A percentile compares a stretch with the other conserved stretches of the same genome.
phyloP scores from a whole-genome alignment of 2,888 invertebrate species.

The Brachylomia viminalis region DNA sequence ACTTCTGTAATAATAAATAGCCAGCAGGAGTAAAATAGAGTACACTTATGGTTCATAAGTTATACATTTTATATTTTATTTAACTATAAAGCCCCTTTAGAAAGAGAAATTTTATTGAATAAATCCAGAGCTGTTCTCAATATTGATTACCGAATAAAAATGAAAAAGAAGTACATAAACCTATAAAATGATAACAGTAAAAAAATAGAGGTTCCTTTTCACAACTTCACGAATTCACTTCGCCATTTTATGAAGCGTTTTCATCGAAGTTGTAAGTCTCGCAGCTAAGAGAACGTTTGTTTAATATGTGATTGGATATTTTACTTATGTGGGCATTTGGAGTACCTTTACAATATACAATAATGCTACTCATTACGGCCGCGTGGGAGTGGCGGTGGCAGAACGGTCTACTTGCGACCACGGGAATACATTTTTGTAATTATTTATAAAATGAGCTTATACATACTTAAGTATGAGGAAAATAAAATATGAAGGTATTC shows the following conservation, averaged over 20 bases:
- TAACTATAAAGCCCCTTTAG: background rate
- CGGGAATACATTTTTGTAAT: conserved; percentile 3
- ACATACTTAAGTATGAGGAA: background rate
- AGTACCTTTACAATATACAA: too few species aligned
- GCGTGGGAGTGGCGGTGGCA: background rate
- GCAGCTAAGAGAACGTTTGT: conserved; percentile 31
- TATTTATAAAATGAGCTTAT: background rate
- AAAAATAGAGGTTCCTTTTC: conserved; percentile 20
- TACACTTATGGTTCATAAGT: background rate
- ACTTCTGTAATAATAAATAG: background rate
- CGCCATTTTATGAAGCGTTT: conserved; percentile 26
- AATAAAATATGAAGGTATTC: too few species aligned
- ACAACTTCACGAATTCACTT: conserved; percentile 14
- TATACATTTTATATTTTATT: background rate
- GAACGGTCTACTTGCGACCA: background rate
- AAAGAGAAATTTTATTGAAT: background rate
- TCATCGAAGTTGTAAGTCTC: conserved; percentile 28
- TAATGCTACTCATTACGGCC: background rate
- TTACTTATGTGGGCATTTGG: conserved; percentile 48
- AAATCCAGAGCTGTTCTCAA: conserved; percentile 1
- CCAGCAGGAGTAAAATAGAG: too few species aligned
- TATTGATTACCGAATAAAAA: conserved; percentile 11
- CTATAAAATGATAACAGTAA: conserved; percentile 19
- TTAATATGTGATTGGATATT: conserved; percentile 32
- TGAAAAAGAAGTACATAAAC: background rate